A percentile compares a stretch with the other conserved stretches of the same genome.
phyloP scores from a whole-genome alignment of 92 coral and sea anemone species.

The Phenganax marumi region DNA sequence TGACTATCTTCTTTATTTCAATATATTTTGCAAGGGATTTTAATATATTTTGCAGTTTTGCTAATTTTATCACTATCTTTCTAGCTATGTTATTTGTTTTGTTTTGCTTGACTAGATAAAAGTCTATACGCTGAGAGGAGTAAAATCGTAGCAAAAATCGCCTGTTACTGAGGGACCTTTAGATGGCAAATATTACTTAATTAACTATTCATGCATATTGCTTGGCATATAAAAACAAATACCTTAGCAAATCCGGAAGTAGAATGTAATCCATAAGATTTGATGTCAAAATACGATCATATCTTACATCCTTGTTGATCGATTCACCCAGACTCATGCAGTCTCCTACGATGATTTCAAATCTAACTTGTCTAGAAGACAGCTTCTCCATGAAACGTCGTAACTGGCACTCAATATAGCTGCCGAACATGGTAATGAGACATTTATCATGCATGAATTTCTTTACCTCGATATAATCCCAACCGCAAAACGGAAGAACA shows the following conservation, averaged over 20 bases:
- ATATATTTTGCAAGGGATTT: no score
- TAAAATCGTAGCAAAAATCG: no score
- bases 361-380: constrained; percentile 43
- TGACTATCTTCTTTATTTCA: no score
- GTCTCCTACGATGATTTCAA: constrained; percentile 54
- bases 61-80: no score
- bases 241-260: constrained; percentile 47
- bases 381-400: constrained; percentile 40
- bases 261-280: constrained; percentile 64
- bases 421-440: constrained; percentile 58
- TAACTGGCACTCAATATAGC: constrained; percentile 56
- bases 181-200: no score
- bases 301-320: constrained; percentile 49
- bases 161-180: no score
- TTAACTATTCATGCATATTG: no score
- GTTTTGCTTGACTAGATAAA: no score
- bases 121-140: no score
- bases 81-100: no score
- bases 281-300: constrained; percentile 68
- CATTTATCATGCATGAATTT: constrained; percentile 38
- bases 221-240: background rate
- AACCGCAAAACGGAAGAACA: constrained; percentile 58
- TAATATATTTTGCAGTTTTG: no score
- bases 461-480: constrained; percentile 69
- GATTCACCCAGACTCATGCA: constrained; percentile 51